Percentiles rank a stretch among this genome's conserved stretches.
Evolutionary conservation across 1,140 invertebrate genomes (phyloP).

Genomic region (Drosophila oshimai): DNA sequence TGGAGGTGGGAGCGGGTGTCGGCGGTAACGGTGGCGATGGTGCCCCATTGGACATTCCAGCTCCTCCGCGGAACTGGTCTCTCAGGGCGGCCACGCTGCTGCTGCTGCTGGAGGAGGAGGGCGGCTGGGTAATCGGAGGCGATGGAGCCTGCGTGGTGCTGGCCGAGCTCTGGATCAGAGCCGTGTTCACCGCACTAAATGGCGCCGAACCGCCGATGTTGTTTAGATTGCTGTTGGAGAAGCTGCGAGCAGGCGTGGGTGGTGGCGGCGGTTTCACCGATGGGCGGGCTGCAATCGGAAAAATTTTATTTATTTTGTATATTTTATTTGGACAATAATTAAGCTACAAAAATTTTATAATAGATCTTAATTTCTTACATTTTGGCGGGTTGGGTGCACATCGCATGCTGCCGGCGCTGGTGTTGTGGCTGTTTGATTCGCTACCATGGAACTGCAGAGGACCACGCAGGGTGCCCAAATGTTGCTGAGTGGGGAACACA

Average conservation of each 20-base stretch:
- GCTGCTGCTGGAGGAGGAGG: constrained; percentile 63
- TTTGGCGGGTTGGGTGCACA: constrained; percentile 75
- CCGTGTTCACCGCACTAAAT: constrained; percentile 64
- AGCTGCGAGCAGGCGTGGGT: constrained; percentile 77
- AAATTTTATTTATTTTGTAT: background rate
- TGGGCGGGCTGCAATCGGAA: constrained; percentile 54
- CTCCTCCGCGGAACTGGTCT: constrained; percentile 65
- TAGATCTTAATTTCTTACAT: constrained; percentile 62
- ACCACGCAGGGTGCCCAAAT: constrained; percentile 75
- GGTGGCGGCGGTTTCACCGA: constrained; percentile 80
- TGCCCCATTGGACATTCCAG: constrained; percentile 26
- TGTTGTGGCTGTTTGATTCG: constrained; percentile 52
- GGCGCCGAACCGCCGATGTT: constrained; percentile 33
- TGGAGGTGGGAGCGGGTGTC: constrained; percentile 23
- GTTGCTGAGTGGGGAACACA: constrained; percentile 72
- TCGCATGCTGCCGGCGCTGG: constrained; percentile 59
- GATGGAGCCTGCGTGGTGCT: constrained; percentile 45
- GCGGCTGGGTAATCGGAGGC: constrained; percentile 57
- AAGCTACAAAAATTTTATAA: background rate
- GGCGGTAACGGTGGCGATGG: constrained; percentile 54
- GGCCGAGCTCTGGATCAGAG: constrained; percentile 55
- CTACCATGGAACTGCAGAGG: constrained; percentile 55
- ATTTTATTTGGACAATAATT: no score
- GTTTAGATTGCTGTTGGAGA: constrained; percentile 79
- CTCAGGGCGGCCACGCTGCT: constrained; percentile 71